Evolutionary conservation across 2,888 invertebrate genomes (phyloP), one percentile per base, ranked within the genome.

Genomic region (Chironomus riparius): DNA sequence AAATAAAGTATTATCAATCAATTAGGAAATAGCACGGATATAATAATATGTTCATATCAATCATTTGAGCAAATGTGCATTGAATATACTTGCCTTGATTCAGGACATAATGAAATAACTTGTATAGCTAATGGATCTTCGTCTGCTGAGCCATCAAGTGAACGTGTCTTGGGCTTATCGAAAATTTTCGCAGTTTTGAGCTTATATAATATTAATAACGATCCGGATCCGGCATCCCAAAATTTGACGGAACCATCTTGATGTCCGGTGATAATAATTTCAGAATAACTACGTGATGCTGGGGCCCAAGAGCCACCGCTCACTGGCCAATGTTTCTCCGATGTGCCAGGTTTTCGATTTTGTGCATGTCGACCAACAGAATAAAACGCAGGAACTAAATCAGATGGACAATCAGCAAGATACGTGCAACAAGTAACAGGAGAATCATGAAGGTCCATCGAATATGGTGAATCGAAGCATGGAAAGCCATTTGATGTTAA

Each of bases 371-470:
- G 86, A 70, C 95, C 98, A 80, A 98, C 97, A 70, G 97, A 95
- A 87, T 98, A 98, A 85, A 98, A 93, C 79, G 98, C 98, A 77
- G 98, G 97, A 82, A 98, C 97, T 83, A 99, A 88, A 86, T 99
- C 98, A 77, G 94, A 93, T 68, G 98, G 98, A 85, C 98, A 98
- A 87, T 99, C 98, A 76, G 97, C 97, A 84, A 97, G 90, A 87
- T 99, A 99, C 77, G 92, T 91, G 85, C 97, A 95, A 86, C 94
- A 95, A 77, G 98, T 98, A 81, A 99, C 98, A 22, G 98, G 94
- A 74, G 97, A 97, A 86, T 99, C 98, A 87, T 99, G 98, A 80
- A 99, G 89, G 86, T 99, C 98, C 97, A 99, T 98, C 78, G 98
- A 96, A 87, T 99, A 98, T 68, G 98, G 99, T 87, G 98, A 98